These are phyloP conservation scores for Gopherus flavomarginatus DNA, from an alignment of 2,113 vertebrate genomes.

Conservation along the genomic window DNA sequence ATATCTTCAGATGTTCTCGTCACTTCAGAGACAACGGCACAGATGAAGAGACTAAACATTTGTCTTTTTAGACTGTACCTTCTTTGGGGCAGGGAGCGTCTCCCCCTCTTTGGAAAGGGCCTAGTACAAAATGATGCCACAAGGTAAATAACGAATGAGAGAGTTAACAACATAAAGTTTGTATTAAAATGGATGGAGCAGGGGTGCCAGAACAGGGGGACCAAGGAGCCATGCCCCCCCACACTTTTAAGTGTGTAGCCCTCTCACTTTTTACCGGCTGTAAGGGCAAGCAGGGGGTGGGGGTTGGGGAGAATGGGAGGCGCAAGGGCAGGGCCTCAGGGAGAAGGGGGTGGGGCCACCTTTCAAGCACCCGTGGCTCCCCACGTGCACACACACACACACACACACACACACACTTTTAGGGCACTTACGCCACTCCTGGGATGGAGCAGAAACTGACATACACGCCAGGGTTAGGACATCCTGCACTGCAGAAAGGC, in stretches of 20 bases:
- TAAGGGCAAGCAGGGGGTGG: no score
- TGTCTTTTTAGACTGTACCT: background rate
- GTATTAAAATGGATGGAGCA: no score
- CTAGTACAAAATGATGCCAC: background rate
- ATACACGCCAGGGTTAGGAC: background rate
- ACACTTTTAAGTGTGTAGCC: background rate
- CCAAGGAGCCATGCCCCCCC: no score
- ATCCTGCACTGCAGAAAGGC: background rate
- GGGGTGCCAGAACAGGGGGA: no score
- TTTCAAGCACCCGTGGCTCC: no score
- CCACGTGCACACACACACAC: no score
- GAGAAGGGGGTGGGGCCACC: no score
- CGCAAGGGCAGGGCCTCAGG: no score
- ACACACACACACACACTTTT: no score
- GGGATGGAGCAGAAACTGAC: background rate
- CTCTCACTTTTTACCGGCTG: no score
- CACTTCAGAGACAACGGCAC: background rate
- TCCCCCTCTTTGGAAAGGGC: background rate
- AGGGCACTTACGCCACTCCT: no score
- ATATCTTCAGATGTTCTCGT: background rate
- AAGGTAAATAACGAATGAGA: background rate
- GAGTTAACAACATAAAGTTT: background rate
- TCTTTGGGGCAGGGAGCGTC: background rate
- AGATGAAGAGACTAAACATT: background rate
- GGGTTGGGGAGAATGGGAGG: no score